phyloP scores from a whole-genome alignment of 2,888 invertebrate species.

The Rhagonycha lutea region DNA sequence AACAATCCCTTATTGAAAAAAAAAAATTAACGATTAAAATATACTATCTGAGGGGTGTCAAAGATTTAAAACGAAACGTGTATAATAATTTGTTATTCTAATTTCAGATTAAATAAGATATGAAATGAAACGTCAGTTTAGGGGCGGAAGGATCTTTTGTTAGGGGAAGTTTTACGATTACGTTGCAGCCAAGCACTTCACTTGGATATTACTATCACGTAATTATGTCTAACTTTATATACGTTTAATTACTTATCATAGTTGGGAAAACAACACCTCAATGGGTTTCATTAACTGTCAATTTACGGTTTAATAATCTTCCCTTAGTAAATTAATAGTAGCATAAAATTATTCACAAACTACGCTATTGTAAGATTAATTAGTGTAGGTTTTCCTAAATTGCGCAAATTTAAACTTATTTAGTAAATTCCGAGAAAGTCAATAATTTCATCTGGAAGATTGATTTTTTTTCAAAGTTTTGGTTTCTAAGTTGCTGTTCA shows the following conservation, averaged over 20 bases:
- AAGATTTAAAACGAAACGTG: background rate
- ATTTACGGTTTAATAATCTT: background rate
- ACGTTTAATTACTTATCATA: background rate
- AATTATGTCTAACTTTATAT: background rate
- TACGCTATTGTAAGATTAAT: background rate
- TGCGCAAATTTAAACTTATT: too few relatives aligned
- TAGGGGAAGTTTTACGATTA: constrained; percentile 2
- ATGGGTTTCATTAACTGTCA: background rate
- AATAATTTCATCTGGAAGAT: too few relatives aligned
- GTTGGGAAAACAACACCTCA: background rate
- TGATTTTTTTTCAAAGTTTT: too few relatives aligned
- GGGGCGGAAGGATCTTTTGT: background rate
- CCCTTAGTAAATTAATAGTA: background rate
- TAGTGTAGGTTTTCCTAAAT: background rate
- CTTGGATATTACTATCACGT: background rate
- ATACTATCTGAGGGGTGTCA: background rate
- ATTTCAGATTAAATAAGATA: constrained; percentile 3
- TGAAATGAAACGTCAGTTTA: background rate
- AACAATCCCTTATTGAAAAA: too few relatives aligned
- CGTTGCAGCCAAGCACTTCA: background rate
- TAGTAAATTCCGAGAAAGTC: too few relatives aligned
- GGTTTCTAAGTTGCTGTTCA: too few relatives aligned
- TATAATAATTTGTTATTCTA: constrained; percentile 3
- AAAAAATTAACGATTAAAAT: too few relatives aligned
- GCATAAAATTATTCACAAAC: background rate